phyloP scores from a whole-genome alignment of 2,797 vertebrate species.

The Sebastes minor region DNA sequence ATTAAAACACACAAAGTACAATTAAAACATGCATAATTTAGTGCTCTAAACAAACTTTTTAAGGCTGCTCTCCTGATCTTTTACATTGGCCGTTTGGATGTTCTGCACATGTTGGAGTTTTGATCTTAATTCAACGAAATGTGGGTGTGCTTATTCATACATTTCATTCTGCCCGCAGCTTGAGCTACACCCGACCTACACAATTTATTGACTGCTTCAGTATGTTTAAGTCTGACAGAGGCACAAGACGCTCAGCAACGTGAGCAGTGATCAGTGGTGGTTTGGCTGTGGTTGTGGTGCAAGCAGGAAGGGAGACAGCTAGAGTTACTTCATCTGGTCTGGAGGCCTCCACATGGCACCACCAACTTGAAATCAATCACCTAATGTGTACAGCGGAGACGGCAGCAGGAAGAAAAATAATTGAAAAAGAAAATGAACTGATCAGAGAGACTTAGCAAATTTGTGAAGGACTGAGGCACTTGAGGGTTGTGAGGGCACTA shows the following conservation, averaged over 20 bases:
- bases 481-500: background rate
- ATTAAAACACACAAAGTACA: background rate
- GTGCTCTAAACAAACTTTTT: background rate
- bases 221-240: constrained; percentile 6
- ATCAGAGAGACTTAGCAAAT: background rate
- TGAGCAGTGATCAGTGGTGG: constrained; percentile 9
- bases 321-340: constrained; percentile 31
- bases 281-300: constrained; percentile 28
- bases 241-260: background rate
- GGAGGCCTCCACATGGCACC: constrained; percentile 21
- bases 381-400: constrained; percentile 27
- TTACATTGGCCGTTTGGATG: background rate
- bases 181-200: background rate
- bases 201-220: background rate
- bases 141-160: background rate
- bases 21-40: background rate
- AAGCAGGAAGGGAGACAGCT: constrained; percentile 5
- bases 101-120: background rate
- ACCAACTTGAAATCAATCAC: constrained; percentile 38
- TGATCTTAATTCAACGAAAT: background rate
- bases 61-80: background rate
- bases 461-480: background rate
- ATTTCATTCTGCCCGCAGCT: background rate
- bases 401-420: background rate
- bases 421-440: background rate